These are phyloP conservation scores for Sylvia borin DNA, from an alignment of 2,797 vertebrate genomes.

Conservation along the genomic window DNA sequence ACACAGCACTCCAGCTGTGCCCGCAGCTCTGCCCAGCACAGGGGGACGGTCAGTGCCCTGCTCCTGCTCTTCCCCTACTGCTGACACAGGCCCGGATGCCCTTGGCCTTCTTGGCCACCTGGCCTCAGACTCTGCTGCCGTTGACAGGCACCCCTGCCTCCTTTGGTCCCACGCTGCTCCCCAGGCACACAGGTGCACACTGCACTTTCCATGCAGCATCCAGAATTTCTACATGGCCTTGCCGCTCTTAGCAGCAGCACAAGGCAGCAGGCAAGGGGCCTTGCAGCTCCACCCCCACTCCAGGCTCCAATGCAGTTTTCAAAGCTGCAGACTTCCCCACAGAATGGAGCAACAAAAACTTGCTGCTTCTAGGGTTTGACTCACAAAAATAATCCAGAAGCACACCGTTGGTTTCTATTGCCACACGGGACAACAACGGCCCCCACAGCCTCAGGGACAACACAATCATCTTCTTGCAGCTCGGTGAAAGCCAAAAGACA, in stretches of 20 bases:
- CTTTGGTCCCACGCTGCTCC: not conserved
- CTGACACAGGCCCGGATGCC: not conserved
- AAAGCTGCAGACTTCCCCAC: not conserved
- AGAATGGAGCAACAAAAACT: not conserved
- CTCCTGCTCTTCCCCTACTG: no score
- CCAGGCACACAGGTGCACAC: not conserved
- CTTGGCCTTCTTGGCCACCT: not conserved
- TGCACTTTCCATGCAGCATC: not conserved
- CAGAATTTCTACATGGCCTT: not conserved
- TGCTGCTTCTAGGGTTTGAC: accelerated
- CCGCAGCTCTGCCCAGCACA: not conserved
- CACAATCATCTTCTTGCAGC: not conserved
- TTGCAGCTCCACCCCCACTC: not conserved
- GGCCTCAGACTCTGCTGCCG: not conserved
- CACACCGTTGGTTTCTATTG: not conserved
- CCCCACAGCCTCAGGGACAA: not conserved
- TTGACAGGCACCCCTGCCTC: not conserved
- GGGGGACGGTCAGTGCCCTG: not conserved
- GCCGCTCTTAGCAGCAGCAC: no score
- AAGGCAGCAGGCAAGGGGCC: not conserved
- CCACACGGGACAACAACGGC: not conserved
- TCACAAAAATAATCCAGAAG: not conserved
- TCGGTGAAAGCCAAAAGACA: not conserved
- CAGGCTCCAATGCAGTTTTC: not conserved
- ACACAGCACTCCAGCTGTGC: not conserved